phyloP scores from a whole-genome alignment of 2,888 invertebrate species.

The Phyllotreta cruciferae region DNA sequence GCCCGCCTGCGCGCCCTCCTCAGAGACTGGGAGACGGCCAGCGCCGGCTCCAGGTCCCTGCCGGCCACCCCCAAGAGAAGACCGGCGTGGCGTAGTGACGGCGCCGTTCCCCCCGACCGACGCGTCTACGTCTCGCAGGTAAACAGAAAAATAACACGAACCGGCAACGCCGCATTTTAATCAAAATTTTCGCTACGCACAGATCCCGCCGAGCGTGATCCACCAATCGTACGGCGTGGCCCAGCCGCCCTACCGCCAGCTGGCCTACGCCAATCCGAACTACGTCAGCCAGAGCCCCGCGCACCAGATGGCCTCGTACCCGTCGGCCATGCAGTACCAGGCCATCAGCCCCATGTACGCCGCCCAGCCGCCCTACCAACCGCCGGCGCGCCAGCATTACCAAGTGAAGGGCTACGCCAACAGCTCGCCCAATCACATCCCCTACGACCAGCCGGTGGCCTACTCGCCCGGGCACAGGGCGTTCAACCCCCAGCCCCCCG shows the following conservation, averaged over 20 bases:
- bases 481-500: conserved; percentile 38
- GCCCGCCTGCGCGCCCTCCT: conserved; percentile 73
- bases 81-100: conserved; percentile 38
- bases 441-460: conserved; percentile 43
- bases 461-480: conserved; percentile 47
- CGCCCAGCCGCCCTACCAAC: conserved; percentile 11
- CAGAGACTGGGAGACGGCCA: conserved; percentile 80
- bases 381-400: conserved; percentile 47
- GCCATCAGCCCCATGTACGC: conserved; percentile 54
- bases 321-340: conserved; percentile 56
- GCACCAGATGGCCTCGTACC: conserved; percentile 45
- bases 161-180: too few species aligned
- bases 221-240: conserved; percentile 58
- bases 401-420: conserved; percentile 49
- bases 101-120: conserved; percentile 28
- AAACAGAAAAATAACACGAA: conserved; percentile 16
- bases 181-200: too few species aligned
- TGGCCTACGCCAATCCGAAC: conserved; percentile 43
- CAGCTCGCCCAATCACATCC: conserved; percentile 53
- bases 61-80: conserved; percentile 64
- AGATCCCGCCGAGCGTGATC: conserved; percentile 56
- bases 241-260: conserved; percentile 49
- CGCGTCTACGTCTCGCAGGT: conserved; percentile 46
- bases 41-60: conserved; percentile 65
- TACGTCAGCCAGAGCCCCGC: conserved; percentile 45